These are phyloP conservation scores for Poecilia velifera DNA, from an alignment of 2,797 vertebrate species.

Conservation along the genomic window DNA sequence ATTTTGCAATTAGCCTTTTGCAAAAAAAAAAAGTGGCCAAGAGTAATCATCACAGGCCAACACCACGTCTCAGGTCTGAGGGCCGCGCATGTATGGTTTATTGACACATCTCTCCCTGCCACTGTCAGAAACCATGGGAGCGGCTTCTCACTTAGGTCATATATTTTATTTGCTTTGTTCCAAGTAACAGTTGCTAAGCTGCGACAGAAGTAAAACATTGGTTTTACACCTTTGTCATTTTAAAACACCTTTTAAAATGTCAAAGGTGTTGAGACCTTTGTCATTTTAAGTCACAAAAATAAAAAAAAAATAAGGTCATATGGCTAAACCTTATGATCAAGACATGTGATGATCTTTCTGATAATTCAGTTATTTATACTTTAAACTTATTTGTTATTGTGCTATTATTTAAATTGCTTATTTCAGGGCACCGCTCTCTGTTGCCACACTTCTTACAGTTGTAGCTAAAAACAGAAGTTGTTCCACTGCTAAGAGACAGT, in stretches of 20 bases:
- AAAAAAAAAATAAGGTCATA: neutral
- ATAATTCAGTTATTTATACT: neutral
- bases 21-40: neutral
- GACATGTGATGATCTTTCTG: neutral
- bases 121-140: neutral
- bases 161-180: neutral
- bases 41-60: slow-evolving; percentile 5
- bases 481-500: neutral
- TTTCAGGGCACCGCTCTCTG: neutral
- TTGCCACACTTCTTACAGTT: neutral
- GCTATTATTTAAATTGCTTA: neutral
- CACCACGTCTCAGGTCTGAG: neutral
- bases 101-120: neutral
- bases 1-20: slow-evolving; percentile 17
- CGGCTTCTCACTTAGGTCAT: neutral
- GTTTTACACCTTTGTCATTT: too few species aligned
- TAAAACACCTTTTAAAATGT: neutral
- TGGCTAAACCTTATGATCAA: neutral
- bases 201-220: neutral
- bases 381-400: neutral
- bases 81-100: neutral
- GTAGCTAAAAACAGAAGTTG: neutral
- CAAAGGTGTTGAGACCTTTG: too few species aligned
- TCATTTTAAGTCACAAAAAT: neutral
- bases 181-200: neutral